Conservation (phyloP, 2,888 invertebrate genomes). For the Dichetophora obliterata region DNA sequence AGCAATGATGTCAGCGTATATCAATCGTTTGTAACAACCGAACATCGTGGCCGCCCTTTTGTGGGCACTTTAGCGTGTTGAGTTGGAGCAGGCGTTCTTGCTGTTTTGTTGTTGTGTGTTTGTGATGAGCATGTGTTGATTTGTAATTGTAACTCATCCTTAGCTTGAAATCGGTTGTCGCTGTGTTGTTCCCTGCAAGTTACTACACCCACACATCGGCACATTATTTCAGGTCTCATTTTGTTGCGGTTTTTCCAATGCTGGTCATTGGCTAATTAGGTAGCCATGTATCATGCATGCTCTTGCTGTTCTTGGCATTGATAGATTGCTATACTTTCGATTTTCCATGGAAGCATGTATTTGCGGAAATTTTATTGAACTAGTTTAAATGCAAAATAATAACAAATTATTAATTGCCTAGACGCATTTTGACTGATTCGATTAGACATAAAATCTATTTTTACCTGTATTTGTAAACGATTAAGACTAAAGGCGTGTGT, state of each 20-base stretch:
- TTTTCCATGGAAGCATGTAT: neutral
- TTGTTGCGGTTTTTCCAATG: neutral
- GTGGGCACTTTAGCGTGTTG: neutral
- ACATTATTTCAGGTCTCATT: neutral
- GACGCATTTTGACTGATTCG: neutral
- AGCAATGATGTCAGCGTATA: constrained; percentile 40
- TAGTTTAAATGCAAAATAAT: neutral
- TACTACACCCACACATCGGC: neutral
- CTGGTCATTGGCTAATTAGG: neutral
- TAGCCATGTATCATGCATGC: neutral
- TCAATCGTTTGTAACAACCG: neutral
- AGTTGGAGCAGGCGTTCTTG: neutral
- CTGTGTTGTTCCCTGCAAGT: neutral
- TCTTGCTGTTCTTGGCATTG: constrained; percentile 6
- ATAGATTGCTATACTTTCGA: neutral
- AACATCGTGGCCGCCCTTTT: neutral
- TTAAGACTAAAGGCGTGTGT: too few species aligned
- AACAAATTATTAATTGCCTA: neutral
- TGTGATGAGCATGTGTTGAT: constrained; percentile 2
- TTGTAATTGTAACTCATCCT: neutral
- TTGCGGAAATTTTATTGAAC: neutral
- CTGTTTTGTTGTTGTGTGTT: neutral
- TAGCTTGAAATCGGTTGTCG: neutral
- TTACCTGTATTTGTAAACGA: too few species aligned
- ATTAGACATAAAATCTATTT: neutral